Evolutionary conservation across 2,888 invertebrate species (phyloP), one percentile per base, ranked within the genome.

Genomic region (Cryptocheilus praepositus): DNA sequence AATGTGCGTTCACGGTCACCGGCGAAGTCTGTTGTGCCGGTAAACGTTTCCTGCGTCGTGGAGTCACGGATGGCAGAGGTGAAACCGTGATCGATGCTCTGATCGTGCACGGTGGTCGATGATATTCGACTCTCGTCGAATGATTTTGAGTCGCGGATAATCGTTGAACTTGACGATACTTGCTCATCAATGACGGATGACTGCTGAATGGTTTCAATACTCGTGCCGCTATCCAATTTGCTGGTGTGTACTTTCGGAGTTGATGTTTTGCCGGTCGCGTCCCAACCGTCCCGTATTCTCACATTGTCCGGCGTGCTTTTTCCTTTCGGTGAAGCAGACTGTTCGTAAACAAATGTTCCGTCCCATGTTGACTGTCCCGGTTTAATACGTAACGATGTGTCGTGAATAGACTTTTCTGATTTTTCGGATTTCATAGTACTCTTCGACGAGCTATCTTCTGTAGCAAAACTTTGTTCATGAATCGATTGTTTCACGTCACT

Each of bases 301-400:
- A 36, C 36, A 36, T 36, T 36, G 36, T 36, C 36, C 49, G 49
- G n/a, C 5, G 49, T 44, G 0, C 15, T 49, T n/a, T 46, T 65
- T 19, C 63, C 60, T 19, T 21, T 64, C 8, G 21, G 4, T 56
- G 64, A 15, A 1, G 22, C 11, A 0, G 63, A 89, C 71, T 88
- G 90, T 83, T 91, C 92, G 73, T 91, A 90, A 19, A 87, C 84
- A 69, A 92, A 92, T 76, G 91, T 91, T 13, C 92, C 92, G 66
- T 92, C 91, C 92, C 92, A 92, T 11, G 84, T 72, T 0, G 88
- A 86, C 16, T 85, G 83, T 0, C 86, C 85, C 0, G 83, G 82
- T 61, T 80, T 86, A 59, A 58, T 67, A 15, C 79, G 76, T 11
- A 58, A 21, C 13, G 53, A 25, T 18, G 49, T 53, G 18, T 67